Percentiles rank a stretch among this genome's conserved stretches.
Evolutionary conservation across 2,888 invertebrate species (phyloP).

Genomic region (Hanleya hanleyi): DNA sequence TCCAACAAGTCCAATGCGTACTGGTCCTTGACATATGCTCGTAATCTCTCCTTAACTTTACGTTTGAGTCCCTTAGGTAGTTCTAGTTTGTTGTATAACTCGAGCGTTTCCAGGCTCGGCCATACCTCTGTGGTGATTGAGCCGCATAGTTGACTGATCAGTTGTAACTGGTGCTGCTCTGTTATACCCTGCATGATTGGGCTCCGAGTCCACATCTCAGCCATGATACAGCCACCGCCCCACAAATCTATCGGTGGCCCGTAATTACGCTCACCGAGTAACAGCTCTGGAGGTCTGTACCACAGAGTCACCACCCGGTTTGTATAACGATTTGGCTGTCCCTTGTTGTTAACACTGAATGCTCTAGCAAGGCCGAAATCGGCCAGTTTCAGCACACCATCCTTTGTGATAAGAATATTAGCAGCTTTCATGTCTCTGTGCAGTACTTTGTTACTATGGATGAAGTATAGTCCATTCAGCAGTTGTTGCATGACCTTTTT

Average conservation of each 20-base stretch:
- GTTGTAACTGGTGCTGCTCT: conserved; percentile 94
- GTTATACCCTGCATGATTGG: conserved; percentile 87
- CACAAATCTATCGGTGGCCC: conserved; percentile 96
- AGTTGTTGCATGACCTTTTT: conserved; percentile 84
- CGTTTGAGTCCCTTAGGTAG: conserved; percentile 69
- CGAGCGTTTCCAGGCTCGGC: conserved; percentile 90
- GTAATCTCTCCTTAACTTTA: conserved; percentile 76
- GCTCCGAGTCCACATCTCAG: conserved; percentile 97
- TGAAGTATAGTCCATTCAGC: conserved; percentile 92
- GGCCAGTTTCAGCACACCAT: conserved; percentile 89
- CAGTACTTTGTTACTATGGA: conserved; percentile 87
- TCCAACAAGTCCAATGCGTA: conserved; percentile 95
- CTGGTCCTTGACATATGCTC: conserved; percentile 92
- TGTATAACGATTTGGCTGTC: conserved; percentile 91
- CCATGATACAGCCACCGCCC: conserved; percentile 98
- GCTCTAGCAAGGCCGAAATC: conserved; percentile 98
- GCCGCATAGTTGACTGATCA: conserved; percentile 97
- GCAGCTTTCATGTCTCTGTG: conserved; percentile 96
- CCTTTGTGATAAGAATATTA: conserved; percentile 96
- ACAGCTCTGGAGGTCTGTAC: conserved; percentile 81
- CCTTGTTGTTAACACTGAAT: conserved; percentile 90
- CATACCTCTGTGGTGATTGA: conserved; percentile 94
- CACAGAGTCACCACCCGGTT: conserved; percentile 98
- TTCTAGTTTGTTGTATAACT: conserved; percentile 80
- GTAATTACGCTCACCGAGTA: conserved; percentile 85